Evolutionary conservation across 2,113 vertebrate species (phyloP).

Genomic region (Pomatorhinus ruficollis): DNA sequence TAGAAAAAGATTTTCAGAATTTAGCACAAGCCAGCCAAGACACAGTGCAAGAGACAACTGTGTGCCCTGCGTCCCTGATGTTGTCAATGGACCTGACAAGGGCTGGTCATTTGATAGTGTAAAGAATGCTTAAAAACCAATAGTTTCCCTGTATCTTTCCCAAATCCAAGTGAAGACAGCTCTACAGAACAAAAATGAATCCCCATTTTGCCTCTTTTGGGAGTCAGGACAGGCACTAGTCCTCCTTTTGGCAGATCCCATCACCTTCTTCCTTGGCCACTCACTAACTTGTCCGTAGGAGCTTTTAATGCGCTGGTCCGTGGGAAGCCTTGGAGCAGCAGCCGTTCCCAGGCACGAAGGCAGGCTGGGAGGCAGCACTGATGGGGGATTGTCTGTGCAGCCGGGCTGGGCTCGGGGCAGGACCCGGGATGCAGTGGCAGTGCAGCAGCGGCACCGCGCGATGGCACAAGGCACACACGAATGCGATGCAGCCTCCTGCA

Average conservation of each 20-base stretch:
- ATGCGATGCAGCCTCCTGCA: not conserved
- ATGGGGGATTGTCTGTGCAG: accelerated
- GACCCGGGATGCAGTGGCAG: not conserved
- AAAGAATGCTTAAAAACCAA: not conserved
- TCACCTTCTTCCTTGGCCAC: not conserved
- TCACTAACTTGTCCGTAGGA: not conserved
- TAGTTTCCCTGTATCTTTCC: not conserved
- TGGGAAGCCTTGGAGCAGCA: not conserved
- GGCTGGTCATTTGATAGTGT: not conserved
- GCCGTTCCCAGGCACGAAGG: not conserved
- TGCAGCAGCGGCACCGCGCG: not conserved
- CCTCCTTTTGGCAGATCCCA: not conserved
- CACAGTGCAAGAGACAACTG: not conserved
- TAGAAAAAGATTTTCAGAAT: not conserved
- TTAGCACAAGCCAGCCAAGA: not conserved
- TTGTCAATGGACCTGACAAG: accelerated
- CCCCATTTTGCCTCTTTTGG: not conserved
- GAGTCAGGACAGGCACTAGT: not conserved
- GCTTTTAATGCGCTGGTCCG: accelerated
- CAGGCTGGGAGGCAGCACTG: not conserved
- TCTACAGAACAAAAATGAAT: not conserved
- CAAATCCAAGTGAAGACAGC: not conserved
- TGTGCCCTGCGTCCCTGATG: not conserved
- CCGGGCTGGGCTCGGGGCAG: not conserved
- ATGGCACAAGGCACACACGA: not conserved